phyloP scores from a whole-genome alignment of 2,797 vertebrate species.

The Xiphorhynchus erythropygius region DNA sequence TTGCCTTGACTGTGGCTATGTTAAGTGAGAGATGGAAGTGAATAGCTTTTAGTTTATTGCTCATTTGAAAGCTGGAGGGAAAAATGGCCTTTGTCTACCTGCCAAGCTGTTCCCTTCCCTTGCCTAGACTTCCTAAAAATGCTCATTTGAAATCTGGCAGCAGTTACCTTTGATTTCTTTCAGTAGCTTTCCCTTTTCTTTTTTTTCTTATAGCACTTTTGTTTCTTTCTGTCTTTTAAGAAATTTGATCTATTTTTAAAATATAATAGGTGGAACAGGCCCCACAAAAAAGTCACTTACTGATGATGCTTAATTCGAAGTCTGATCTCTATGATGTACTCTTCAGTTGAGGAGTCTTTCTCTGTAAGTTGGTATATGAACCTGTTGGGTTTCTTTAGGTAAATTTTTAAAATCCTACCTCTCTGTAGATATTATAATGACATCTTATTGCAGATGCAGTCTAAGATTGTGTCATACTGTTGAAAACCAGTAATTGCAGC shows the following conservation, averaged over 20 bases:
- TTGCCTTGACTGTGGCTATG: conserved; percentile 56
- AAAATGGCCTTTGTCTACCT: conserved; percentile 59
- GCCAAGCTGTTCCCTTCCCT: conserved; percentile 3
- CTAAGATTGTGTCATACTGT: not conserved
- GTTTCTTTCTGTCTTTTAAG: not conserved
- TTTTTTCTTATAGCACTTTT: not conserved
- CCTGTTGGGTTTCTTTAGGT: not conserved
- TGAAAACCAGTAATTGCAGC: not conserved
- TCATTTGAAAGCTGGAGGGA: conserved; percentile 59
- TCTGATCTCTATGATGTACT: not conserved
- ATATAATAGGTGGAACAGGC: not conserved
- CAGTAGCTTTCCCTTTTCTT: not conserved
- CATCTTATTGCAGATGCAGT: not conserved
- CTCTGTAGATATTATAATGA: not conserved
- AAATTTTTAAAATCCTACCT: not conserved
- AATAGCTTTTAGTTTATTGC: conserved; percentile 66
- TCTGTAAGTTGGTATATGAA: not conserved
- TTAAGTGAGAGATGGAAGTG: conserved; percentile 50
- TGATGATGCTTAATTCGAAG: not conserved
- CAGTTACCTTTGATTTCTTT: conserved; percentile 22
- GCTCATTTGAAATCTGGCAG: conserved; percentile 35
- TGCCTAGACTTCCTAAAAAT: conserved; percentile 31
- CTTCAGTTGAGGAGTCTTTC: not conserved
- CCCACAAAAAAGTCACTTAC: not conserved
- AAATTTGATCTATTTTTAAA: not conserved